phyloP scores from a whole-genome alignment of 2,888 invertebrate species.

The Coenonympha arcania region DNA sequence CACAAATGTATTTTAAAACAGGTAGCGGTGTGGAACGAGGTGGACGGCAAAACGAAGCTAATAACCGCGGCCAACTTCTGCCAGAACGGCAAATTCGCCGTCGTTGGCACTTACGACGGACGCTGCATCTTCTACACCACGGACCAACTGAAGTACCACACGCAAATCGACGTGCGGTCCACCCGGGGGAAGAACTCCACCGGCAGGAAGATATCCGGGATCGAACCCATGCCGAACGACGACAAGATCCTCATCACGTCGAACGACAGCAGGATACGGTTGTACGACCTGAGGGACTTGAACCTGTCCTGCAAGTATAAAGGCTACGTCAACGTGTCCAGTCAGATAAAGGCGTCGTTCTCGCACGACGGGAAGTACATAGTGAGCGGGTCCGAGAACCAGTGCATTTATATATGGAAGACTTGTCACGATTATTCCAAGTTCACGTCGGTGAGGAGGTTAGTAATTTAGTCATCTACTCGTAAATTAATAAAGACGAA shows the following conservation, averaged over 20 bases:
- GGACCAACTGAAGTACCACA: slow-evolving; percentile 98
- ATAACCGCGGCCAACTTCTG: slow-evolving; percentile 98
- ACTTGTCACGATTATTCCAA: slow-evolving; percentile 97
- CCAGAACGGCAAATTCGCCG: slow-evolving; percentile 97
- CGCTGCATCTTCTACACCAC: slow-evolving; percentile 98
- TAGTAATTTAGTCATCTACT: too few relatives aligned
- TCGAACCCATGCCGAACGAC: slow-evolving; percentile 96
- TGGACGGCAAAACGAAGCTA: slow-evolving; percentile 93
- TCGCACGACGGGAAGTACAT: slow-evolving; percentile 98
- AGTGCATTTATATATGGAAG: slow-evolving; percentile 98
- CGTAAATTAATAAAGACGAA: too few relatives aligned
- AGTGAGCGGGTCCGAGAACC: slow-evolving; percentile 97
- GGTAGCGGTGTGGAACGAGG: slow-evolving; percentile 98
- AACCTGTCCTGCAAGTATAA: slow-evolving; percentile 97
- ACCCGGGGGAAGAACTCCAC: slow-evolving; percentile 96
- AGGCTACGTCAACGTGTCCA: slow-evolving; percentile 91
- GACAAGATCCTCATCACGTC: slow-evolving; percentile 97
- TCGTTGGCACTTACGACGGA: slow-evolving; percentile 98
- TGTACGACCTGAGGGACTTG: slow-evolving; percentile 95
- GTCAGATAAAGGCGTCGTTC: slow-evolving; percentile 97
- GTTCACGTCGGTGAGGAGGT: slow-evolving; percentile 89
- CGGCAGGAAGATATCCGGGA: slow-evolving; percentile 96
- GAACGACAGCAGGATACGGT: slow-evolving; percentile 95
- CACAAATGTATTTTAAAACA: too few relatives aligned
- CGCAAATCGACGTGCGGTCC: slow-evolving; percentile 96